Evolutionary conservation across 2,888 invertebrate genomes (phyloP).

Genomic region (Volucella zonaria): DNA sequence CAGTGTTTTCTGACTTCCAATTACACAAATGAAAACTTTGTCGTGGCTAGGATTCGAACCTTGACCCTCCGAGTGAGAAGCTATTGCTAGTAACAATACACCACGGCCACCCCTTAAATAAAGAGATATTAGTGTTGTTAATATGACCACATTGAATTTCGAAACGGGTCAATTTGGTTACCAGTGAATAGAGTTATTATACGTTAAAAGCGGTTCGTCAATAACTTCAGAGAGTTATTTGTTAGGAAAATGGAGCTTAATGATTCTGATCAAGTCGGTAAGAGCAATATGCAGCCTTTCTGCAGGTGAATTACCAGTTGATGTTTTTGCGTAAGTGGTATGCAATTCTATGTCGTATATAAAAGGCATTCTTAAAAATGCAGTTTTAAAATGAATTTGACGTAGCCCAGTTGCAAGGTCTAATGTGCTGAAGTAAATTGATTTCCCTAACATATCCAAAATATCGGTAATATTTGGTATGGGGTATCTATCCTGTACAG

Average conservation of each 20-base stretch:
- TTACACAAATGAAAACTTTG: too few relatives aligned
- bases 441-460: too few relatives aligned
- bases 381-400: too few relatives aligned
- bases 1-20: too few relatives aligned
- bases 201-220: slow-evolving; percentile 48
- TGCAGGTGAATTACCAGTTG: slow-evolving; percentile 23
- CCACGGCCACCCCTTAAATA: slow-evolving; percentile 18
- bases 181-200: neutral
- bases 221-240: slow-evolving; percentile 26
- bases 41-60: too few relatives aligned
- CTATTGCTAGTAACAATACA: too few relatives aligned
- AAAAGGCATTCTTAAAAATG: too few relatives aligned
- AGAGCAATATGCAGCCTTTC: slow-evolving; percentile 17
- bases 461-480: too few relatives aligned
- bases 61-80: too few relatives aligned
- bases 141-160: slow-evolving; percentile 64
- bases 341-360: slow-evolving; percentile 35
- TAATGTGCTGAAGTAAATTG: too few relatives aligned
- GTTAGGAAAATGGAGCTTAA: neutral
- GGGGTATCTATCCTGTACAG: too few relatives aligned
- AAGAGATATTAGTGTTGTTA: neutral
- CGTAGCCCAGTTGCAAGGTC: too few relatives aligned
- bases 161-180: slow-evolving; percentile 59
- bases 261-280: slow-evolving; percentile 15
- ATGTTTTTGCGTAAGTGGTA: slow-evolving; percentile 25